Evolutionary conservation across 2,113 vertebrate species (phyloP), one percentile per base, ranked within the genome.

Genomic region (Ramphastos sulfuratus): DNA sequence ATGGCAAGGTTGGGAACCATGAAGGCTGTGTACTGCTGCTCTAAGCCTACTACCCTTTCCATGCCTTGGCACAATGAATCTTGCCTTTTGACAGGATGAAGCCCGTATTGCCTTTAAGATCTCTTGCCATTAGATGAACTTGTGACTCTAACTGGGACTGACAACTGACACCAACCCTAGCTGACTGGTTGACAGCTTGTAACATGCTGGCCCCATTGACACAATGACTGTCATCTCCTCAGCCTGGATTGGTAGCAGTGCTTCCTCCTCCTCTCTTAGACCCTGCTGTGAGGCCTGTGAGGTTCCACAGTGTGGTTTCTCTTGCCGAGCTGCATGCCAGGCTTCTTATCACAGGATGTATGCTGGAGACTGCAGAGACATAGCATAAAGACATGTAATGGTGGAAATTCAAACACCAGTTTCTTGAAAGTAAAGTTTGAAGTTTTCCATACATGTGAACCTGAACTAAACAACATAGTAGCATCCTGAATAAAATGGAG

Each of bases 181-280:
- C 50, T 46, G 60, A 1, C 27, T 17, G 48, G 30, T 1, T 77
- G 58, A 39, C 44, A 61, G 0, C 21, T 35, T 37, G 44, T 25
- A 11, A 21, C 9, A 0, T 1, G 10, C 11, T 55, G 56, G 35
- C 87, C 28, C 13, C 37, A 15, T 10, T 1, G 3, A 14, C n/a
- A 52, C 71, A 20, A 0, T 7, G 20, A 27, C 23, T 69, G 25
- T 8, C 27, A n/a, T 39, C 50, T 55, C 23, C 48, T 69, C 54
- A 25, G 72, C 24, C 16, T 65, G 31, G 13, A 30, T 42, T 30
- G 16, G 31, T 4, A 25, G 11, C n/a, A 79, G 28, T 59, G 31
- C 33, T n/a, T n/a, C 39, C 17, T 59, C 17, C 44, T 79, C 31
- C 9, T 69, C n/a, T 56, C 31, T 17, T 64, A 81, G 28, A 52